phyloP scores from a whole-genome alignment of 2,888 invertebrate genomes.

The Drosophila conformis region DNA sequence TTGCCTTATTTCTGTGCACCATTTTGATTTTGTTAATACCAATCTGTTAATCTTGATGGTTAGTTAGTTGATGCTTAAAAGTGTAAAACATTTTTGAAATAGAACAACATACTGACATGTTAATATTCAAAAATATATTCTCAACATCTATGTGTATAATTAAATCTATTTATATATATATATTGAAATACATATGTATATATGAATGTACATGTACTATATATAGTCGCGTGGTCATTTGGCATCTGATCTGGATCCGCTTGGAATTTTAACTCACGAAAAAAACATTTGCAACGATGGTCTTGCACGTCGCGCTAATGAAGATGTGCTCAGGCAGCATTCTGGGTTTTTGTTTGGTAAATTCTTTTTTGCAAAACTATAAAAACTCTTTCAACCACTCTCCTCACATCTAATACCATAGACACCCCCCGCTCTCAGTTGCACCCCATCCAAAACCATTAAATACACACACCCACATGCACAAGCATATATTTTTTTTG shows the following conservation, averaged over 20 bases:
- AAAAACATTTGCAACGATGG: conserved; percentile 84
- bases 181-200: conserved; percentile 20
- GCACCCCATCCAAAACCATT: conserved; percentile 53
- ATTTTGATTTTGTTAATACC: conserved; percentile 32
- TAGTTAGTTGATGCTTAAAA: conserved; percentile 36
- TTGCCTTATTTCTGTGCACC: conserved; percentile 42
- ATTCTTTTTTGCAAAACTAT: conserved; percentile 65
- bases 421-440: conserved; percentile 26
- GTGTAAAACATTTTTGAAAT: conserved; percentile 18
- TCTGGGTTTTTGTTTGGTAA: conserved; percentile 85
- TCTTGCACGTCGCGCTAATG: conserved; percentile 85
- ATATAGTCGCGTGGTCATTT: conserved; percentile 93
- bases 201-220: conserved; percentile 33
- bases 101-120: conserved; percentile 41
- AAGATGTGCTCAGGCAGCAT: conserved; percentile 85
- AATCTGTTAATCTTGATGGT: conserved; percentile 25
- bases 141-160: conserved; percentile 40
- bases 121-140: conserved; percentile 35
- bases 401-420: conserved; percentile 31
- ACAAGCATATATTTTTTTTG: conserved; percentile 31
- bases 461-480: conserved; percentile 34
- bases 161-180: conserved; percentile 22
- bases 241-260: conserved; percentile 92
- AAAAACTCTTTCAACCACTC: conserved; percentile 33
- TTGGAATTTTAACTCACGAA: conserved; percentile 87